Percentiles rank a stretch among this genome's conserved stretches.
Evolutionary conservation across 2,113 vertebrate genomes (phyloP).

Genomic region (Odocoileus hemionus): DNA sequence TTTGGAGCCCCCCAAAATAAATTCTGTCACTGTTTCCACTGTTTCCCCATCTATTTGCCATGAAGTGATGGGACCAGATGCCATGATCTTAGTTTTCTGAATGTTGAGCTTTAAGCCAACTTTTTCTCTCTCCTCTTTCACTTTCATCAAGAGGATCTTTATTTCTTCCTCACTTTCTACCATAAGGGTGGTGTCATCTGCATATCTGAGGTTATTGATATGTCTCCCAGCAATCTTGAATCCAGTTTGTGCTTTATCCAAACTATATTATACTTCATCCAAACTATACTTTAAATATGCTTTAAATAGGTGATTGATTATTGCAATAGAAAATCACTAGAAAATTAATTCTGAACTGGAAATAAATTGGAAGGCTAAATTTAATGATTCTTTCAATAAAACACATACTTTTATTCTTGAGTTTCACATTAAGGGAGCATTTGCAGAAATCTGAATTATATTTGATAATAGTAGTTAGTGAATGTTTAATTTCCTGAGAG

Average conservation of each 20-base stretch:
- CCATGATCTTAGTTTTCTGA: not conserved
- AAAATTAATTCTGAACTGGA: not conserved
- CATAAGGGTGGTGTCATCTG: not conserved
- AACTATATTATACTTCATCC: not conserved
- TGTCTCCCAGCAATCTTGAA: not conserved
- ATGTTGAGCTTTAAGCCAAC: not conserved
- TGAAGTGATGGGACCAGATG: not conserved
- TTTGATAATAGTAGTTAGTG: not conserved
- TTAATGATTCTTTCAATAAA: not conserved
- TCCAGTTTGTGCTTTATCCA: not conserved
- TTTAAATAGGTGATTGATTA: not conserved
- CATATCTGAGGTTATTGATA: not conserved
- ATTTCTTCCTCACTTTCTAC: not conserved
- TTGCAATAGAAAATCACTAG: not conserved
- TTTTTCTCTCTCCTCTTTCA: not conserved
- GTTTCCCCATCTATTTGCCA: accelerated
- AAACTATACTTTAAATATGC: not conserved
- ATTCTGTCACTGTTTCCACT: not conserved
- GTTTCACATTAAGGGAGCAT: not conserved
- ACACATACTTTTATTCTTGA: not conserved
- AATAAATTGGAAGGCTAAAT: not conserved
- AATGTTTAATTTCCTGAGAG: not conserved
- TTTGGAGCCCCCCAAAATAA: accelerated
- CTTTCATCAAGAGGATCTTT: not conserved
- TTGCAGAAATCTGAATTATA: not conserved